A percentile compares a stretch with the other conserved stretches of the same genome.
These are phyloP conservation scores for Podotricha telesiphe DNA, from an alignment of 2,888 invertebrate species.

Conservation along the genomic window DNA sequence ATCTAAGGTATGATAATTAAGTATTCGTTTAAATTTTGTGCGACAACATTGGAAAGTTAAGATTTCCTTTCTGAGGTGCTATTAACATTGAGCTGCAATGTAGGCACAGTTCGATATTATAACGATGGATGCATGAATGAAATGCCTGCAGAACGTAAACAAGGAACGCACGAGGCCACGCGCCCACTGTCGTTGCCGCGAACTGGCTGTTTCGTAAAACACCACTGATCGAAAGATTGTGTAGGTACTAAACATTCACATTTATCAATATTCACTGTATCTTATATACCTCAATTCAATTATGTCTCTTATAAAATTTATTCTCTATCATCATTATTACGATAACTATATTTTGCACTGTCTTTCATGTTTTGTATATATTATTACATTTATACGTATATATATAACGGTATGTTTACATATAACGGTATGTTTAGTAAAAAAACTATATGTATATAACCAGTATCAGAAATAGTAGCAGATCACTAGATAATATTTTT, in stretches of 20 bases:
- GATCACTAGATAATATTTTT: background rate
- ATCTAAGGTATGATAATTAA: background rate
- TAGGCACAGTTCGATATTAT: constrained; percentile 40
- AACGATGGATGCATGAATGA: constrained; percentile 54
- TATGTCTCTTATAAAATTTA: background rate
- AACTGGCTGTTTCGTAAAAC: constrained; percentile 27
- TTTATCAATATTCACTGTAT: background rate
- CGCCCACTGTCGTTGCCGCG: constrained; percentile 46
- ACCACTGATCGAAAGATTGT: constrained; percentile 6
- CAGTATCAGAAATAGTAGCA: background rate
- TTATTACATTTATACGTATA: too few relatives aligned
- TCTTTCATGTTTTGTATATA: too few relatives aligned
- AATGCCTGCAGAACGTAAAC: constrained; percentile 58
- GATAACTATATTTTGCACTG: too few relatives aligned
- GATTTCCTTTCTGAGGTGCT: constrained; percentile 5
- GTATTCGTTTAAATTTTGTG: background rate
- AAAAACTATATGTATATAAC: too few relatives aligned
- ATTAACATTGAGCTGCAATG: constrained; percentile 35
- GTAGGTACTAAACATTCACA: background rate
- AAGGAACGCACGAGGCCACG: constrained; percentile 52
- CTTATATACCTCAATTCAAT: background rate
- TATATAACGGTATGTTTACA: too few relatives aligned
- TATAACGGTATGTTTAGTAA: too few relatives aligned
- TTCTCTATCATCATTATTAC: background rate
- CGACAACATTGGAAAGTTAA: background rate